phyloP scores from a whole-genome alignment of 2,888 invertebrate species.

The Polydrusus pterygomalis region DNA sequence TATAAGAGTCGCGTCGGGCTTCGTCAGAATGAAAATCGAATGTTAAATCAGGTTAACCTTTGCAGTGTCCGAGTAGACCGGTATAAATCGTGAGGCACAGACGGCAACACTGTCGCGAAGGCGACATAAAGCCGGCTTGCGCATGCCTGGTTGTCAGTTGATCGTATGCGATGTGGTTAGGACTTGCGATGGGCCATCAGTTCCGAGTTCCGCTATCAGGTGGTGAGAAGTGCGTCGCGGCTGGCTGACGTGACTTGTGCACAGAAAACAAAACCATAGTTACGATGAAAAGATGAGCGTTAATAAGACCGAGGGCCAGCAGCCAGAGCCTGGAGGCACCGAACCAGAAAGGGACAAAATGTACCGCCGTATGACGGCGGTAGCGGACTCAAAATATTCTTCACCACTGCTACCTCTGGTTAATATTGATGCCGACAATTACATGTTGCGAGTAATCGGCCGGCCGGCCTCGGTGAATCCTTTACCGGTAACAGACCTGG shows the following conservation, averaged over 20 bases:
- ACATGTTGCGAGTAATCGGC: conserved; percentile 73
- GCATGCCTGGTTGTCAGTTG: conserved; percentile 53
- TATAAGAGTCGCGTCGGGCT: conserved; percentile 11
- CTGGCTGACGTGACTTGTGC: conserved; percentile 46
- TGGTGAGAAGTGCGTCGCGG: conserved; percentile 57
- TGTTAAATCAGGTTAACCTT: conserved; percentile 54
- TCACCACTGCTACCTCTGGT: conserved; percentile 67
- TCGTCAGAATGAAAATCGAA: conserved; percentile 50
- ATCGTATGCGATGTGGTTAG: conserved; percentile 53
- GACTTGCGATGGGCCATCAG: conserved; percentile 51
- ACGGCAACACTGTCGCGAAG: conserved; percentile 55
- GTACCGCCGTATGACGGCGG: conserved; percentile 70
- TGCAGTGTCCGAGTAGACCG: conserved; percentile 43
- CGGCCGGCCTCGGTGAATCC: conserved; percentile 60
- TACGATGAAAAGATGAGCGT: conserved; percentile 66
- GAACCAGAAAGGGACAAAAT: conserved; percentile 60
- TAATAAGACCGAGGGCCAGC: conserved; percentile 63
- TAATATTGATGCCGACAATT: conserved; percentile 74
- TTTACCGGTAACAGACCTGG: conserved; percentile 40
- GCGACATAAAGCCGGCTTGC: conserved; percentile 49
- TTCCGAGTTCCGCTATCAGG: conserved; percentile 59
- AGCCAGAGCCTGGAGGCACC: conserved; percentile 57
- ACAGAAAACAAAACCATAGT: conserved; percentile 48
- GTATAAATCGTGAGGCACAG: conserved; percentile 49
- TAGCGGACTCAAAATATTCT: conserved; percentile 64